Base-by-base conservation (phyloP, 2,797 vertebrate genomes). In the Rhinogobio ventralis region DNA sequence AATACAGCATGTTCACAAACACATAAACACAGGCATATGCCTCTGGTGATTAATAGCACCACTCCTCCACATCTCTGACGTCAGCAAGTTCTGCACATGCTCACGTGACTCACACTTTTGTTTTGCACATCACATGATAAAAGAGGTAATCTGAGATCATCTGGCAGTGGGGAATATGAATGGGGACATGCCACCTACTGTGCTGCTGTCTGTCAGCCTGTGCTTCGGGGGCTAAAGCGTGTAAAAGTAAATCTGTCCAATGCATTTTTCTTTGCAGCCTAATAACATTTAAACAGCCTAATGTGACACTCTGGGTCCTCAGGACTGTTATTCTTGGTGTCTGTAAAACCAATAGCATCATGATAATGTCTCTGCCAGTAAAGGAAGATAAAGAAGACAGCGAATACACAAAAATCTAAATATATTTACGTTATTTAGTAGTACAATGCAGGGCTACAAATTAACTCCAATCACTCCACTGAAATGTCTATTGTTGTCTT, bases 91-190 rank as follows among this genome's bases (percentile, higher is more conserved):
- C 39, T 57, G 36, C 64, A 84, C 51, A 33, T 62, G 55, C 53
- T 85, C 83, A 85, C 42, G 76, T 79, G 83, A 85, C 55, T 60
- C 20, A 55, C 49, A 67, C 64, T 84, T 71, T 83, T 82, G 69
- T 20, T 64, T 76, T 53, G 72, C 60, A 69, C 64, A 64, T 73
- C 83, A 79, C 76, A 85, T 85, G 83, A 85, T 79, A 42, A 46
- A 57, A 84, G 75, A 36, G 49, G 83, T 79, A 84, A 84, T 84
- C 83, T 84, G 75, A 84, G 72, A 84, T 84, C 66, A 84, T 84
- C 83, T 72, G 83, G 75, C 75, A 79, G 39, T 64, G 23, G 30
- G 53, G 39, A 85, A 85, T 79, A 79, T 85, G 83, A 85, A 85
- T 79, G 67, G 83, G 76, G 53, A 79, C 83, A 85, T 72, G 76